Evolutionary conservation across 2,797 vertebrate species (phyloP).

Genomic region (Sphaeramia orbicularis): DNA sequence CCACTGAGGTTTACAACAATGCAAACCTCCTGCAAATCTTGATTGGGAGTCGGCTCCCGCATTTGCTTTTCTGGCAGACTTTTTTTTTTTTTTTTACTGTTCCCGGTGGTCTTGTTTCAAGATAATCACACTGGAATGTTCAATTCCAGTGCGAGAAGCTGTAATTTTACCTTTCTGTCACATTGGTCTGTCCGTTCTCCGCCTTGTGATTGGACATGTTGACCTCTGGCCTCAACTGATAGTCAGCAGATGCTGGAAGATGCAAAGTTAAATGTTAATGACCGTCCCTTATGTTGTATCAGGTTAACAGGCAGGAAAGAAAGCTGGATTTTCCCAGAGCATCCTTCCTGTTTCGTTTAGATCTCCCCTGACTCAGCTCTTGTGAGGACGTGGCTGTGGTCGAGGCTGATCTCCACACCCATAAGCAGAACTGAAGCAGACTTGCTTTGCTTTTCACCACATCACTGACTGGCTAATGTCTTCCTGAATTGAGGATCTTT

Average conservation of each 20-base stretch:
- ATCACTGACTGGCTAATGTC: slow-evolving; percentile 60
- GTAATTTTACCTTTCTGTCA: slow-evolving; percentile 76
- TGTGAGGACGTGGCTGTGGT: slow-evolving; percentile 46
- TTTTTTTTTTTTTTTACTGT: slow-evolving; percentile 22
- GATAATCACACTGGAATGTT: slow-evolving; percentile 4
- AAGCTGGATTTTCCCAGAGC: slow-evolving; percentile 3
- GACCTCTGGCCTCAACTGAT: slow-evolving; percentile 74
- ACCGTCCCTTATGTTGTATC: slow-evolving; percentile 9
- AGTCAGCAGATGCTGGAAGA: slow-evolving; percentile 73
- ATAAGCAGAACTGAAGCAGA: slow-evolving; percentile 29
- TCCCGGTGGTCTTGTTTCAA: slow-evolving; percentile 47
- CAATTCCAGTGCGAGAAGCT: background rate
- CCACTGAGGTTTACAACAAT: slow-evolving; percentile 48
- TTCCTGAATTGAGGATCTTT: slow-evolving; percentile 45
- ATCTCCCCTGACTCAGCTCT: slow-evolving; percentile 26
- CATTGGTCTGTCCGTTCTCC: slow-evolving; percentile 65
- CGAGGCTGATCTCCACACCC: slow-evolving; percentile 41
- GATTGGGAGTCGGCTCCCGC: slow-evolving; percentile 11
- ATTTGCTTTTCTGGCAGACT: slow-evolving; percentile 34
- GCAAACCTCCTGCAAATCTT: slow-evolving; percentile 35
- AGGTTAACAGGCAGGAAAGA: background rate
- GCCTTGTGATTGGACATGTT: slow-evolving; percentile 64
- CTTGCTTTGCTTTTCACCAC: slow-evolving; percentile 59
- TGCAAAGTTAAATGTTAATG: slow-evolving; percentile 24
- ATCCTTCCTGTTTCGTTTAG: slow-evolving; percentile 5